These are phyloP conservation scores for Anhinga rufa DNA, from an alignment of 2,113 vertebrate genomes.

Conservation along the genomic window DNA sequence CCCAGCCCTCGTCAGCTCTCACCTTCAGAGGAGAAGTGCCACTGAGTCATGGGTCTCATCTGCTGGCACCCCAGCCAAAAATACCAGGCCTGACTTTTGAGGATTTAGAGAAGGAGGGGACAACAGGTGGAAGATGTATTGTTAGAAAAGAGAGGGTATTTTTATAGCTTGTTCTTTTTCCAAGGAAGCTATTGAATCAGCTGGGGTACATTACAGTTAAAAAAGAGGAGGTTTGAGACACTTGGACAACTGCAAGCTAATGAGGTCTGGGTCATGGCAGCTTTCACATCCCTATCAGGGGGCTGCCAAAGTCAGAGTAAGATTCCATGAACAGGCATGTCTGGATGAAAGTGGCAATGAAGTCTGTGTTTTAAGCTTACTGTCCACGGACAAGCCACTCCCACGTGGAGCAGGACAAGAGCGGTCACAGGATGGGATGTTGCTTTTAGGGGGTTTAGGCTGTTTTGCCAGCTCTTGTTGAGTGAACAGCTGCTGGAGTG, in stretches of 20 bases:
- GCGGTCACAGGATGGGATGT: neutral
- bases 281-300: neutral
- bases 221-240: neutral
- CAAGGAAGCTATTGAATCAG: neutral
- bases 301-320: neutral
- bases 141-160: neutral
- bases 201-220: neutral
- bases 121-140: neutral
- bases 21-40: conserved; percentile 4
- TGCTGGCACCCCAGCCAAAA: neutral
- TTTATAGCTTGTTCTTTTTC: neutral
- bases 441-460: neutral
- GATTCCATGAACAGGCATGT: neutral
- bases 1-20: conserved; percentile 2
- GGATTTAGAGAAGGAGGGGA: conserved; percentile 20
- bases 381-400: neutral
- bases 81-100: neutral
- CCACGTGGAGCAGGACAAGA: rapidly evolving
- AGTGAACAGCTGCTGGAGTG: neutral
- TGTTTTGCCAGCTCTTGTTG: neutral
- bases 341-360: neutral
- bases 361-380: neutral
- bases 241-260: neutral
- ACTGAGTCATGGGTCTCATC: neutral
- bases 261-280: neutral